Evolutionary conservation across 2,113 vertebrate species (phyloP).

Genomic region (Thamnaconus septentrionalis): DNA sequence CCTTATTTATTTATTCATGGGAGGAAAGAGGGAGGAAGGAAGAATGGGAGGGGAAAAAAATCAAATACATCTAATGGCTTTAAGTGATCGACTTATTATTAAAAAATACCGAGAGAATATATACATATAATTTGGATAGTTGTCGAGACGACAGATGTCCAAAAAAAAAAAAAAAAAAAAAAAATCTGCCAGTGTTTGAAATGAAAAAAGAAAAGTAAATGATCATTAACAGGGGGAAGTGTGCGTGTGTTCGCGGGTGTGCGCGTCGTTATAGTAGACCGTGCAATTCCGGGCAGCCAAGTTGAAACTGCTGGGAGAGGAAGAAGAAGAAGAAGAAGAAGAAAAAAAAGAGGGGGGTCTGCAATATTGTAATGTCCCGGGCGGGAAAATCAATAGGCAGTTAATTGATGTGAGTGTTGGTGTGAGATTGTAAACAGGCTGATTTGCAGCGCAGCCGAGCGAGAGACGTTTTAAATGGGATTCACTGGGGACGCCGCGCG

Average conservation of each 20-base stretch:
- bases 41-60: constrained; percentile 58
- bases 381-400: constrained; percentile 80
- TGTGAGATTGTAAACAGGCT: constrained; percentile 86
- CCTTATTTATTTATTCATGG: constrained; percentile 83
- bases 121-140: background rate
- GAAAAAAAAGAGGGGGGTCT: constrained; percentile 41
- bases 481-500: constrained; percentile 71
- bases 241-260: constrained; percentile 6
- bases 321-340: constrained; percentile 9
- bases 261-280: constrained; percentile 20
- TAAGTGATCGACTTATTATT: constrained; percentile 40
- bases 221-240: constrained; percentile 30
- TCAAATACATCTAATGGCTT: constrained; percentile 63
- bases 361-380: constrained; percentile 79
- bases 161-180: constrained; percentile 19
- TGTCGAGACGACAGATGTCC: too few species aligned
- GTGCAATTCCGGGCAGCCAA: constrained; percentile 55
- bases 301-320: constrained; percentile 52
- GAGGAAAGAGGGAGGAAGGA: constrained; percentile 56
- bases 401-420: constrained; percentile 88
- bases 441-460: constrained; percentile 85
- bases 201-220: constrained; percentile 22
- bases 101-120: constrained; percentile 14
- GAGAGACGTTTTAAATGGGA: constrained; percentile 81
- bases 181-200: background rate